Percentiles rank a stretch among this genome's conserved stretches.
Evolutionary conservation across 2,797 vertebrate genomes (phyloP).

Genomic region (Benthosema pterotum): DNA sequence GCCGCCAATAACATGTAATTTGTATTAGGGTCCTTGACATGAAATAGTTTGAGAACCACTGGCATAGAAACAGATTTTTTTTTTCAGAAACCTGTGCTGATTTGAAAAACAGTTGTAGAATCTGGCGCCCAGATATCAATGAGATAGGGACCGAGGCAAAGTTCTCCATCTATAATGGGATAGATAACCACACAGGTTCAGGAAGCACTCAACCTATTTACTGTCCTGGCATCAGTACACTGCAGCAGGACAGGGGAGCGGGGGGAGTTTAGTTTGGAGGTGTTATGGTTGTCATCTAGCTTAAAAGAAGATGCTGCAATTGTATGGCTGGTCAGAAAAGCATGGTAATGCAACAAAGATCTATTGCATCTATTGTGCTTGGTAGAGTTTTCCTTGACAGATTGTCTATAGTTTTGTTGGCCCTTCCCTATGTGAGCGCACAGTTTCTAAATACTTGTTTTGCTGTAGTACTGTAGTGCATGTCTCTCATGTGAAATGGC

Average conservation of each 20-base stretch:
- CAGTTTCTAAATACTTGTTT: constrained; percentile 53
- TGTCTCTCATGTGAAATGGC: constrained; percentile 40
- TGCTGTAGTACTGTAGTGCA: constrained; percentile 29
- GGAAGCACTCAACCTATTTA: constrained; percentile 28
- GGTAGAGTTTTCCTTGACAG: constrained; percentile 38
- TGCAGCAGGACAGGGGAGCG: constrained; percentile 15
- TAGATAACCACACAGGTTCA: constrained; percentile 17
- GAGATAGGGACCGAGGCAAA: neutral
- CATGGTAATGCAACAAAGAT: constrained; percentile 49
- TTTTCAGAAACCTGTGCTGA: too few species aligned
- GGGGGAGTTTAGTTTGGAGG: constrained; percentile 49
- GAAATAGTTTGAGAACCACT: too few species aligned
- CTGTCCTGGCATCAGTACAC: constrained; percentile 41
- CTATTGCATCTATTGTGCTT: too few species aligned
- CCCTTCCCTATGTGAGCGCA: constrained; percentile 50
- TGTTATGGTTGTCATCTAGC: constrained; percentile 52
- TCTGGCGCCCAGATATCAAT: too few species aligned
- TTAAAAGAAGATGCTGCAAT: constrained; percentile 50
- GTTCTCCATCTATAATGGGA: constrained; percentile 9
- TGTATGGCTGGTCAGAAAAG: constrained; percentile 58
- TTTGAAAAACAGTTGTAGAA: too few species aligned
- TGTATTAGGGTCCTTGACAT: too few species aligned
- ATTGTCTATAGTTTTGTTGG: constrained; percentile 37
- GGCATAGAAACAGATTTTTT: too few species aligned
- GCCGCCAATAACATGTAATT: too few species aligned